Evolutionary conservation across 2,113 vertebrate genomes (phyloP).

Genomic region (Amblyopsis rosae): DNA sequence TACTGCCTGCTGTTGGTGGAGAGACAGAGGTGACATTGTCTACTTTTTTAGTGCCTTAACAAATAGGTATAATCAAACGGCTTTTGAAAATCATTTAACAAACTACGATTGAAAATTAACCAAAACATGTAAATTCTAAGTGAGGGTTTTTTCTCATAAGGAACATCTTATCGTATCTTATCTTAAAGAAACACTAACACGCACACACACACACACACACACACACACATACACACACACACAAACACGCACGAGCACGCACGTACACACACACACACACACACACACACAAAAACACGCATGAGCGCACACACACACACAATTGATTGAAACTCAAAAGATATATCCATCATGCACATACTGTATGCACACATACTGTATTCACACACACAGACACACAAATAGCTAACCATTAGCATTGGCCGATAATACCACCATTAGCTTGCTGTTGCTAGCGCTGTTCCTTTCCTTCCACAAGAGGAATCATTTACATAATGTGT

Average conservation of each 20-base stretch:
- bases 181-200: not conserved
- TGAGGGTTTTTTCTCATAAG: conserved; percentile 39
- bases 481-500: conserved; percentile 81
- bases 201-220: too few species aligned
- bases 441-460: conserved; percentile 63
- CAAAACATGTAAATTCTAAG: conserved; percentile 40
- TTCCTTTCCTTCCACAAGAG: conserved; percentile 68
- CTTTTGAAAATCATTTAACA: conserved; percentile 15
- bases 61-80: conserved; percentile 8
- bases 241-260: not conserved
- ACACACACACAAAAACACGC: not conserved
- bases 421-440: conserved; percentile 73
- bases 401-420: conserved; percentile 65
- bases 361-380: not conserved
- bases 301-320: conserved; percentile 2
- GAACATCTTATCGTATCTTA: too few species aligned
- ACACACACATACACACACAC: not conserved
- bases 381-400: conserved; percentile 33
- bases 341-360: not conserved
- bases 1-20: conserved; percentile 22
- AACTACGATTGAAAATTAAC: conserved; percentile 37
- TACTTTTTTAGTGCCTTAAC: conserved; percentile 17
- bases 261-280: conserved; percentile 1
- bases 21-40: conserved; percentile 59
- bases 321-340: not conserved